Conservation (phyloP, 2,888 invertebrate species). For the Patella caerulea region DNA sequence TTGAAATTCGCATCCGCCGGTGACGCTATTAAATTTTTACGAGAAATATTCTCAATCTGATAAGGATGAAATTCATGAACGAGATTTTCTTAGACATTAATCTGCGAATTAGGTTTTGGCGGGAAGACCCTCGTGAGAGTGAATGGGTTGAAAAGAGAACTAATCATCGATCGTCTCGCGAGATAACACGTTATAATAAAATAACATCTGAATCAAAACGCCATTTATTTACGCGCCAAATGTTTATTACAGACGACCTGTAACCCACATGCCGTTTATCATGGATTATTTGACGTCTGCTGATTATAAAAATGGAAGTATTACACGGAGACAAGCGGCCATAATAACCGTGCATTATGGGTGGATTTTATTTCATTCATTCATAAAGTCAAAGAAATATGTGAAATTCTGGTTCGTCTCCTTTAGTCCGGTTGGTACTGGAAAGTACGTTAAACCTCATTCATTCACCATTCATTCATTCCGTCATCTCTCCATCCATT, state of each 20-base stretch:
- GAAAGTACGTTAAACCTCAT: no score
- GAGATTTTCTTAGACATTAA: no score
- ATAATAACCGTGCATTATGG: no score
- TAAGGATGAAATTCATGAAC: no score
- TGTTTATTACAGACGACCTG: not conserved
- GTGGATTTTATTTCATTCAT: not conserved
- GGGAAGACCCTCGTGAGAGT: not conserved
- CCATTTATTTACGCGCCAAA: conserved; percentile 9
- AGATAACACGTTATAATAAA: conserved; percentile 2
- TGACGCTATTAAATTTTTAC: no score
- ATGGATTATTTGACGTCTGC: not conserved
- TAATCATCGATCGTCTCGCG: not conserved
- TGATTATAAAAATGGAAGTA: not conserved
- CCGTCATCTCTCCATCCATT: not conserved
- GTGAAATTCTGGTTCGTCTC: no score
- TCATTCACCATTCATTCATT: not conserved
- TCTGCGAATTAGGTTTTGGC: not conserved
- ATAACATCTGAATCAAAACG: not conserved
- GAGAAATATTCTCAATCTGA: no score
- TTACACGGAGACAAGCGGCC: no score
- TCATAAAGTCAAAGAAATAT: no score
- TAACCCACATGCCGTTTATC: not conserved
- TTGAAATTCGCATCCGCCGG: no score
- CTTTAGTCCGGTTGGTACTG: no score
- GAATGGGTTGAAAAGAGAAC: not conserved